Conservation (phyloP, 1,140 invertebrate genomes). For the Zaprionus tsacasi region DNA sequence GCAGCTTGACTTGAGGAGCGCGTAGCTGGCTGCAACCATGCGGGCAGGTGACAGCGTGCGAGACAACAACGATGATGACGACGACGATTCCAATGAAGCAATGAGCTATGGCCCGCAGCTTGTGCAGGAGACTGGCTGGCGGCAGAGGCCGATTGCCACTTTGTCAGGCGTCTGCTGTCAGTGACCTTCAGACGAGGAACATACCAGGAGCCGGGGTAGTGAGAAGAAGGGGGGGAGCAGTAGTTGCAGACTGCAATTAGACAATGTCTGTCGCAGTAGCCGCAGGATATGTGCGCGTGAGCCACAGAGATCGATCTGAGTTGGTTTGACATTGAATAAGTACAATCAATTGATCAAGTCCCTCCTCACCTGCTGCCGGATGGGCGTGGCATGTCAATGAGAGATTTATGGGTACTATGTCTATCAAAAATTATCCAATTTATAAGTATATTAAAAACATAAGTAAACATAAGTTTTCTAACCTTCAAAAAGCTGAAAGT, state of each 20-base stretch:
- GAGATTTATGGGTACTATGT: conserved; percentile 49
- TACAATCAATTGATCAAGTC: conserved; percentile 71
- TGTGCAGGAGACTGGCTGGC: conserved; percentile 66
- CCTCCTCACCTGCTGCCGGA: conserved; percentile 39
- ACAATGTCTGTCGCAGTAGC: conserved; percentile 58
- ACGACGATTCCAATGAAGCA: conserved; percentile 42
- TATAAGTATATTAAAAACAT: background rate
- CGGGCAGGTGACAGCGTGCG: conserved; percentile 58
- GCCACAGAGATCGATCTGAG: conserved; percentile 27
- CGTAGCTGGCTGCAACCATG: conserved; percentile 31
- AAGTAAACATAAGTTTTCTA: background rate
- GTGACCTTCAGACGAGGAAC: conserved; percentile 62
- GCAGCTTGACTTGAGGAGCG: conserved; percentile 38
- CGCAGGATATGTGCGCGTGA: background rate
- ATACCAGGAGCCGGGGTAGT: too few relatives aligned
- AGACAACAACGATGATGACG: conserved; percentile 5
- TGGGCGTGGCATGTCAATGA: conserved; percentile 49
- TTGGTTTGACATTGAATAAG: conserved; percentile 76
- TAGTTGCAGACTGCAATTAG: conserved; percentile 68
- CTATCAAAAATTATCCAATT: conserved; percentile 44
- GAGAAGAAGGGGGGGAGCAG: conserved; percentile 17
- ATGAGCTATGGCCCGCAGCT: conserved; percentile 54
- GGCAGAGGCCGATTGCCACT: conserved; percentile 34
- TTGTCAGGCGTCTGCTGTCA: conserved; percentile 58
- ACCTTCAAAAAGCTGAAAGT: background rate